These are phyloP conservation scores for Peromyscus leucopus DNA, from an alignment of 2,113 vertebrate species.

Conservation along the genomic window DNA sequence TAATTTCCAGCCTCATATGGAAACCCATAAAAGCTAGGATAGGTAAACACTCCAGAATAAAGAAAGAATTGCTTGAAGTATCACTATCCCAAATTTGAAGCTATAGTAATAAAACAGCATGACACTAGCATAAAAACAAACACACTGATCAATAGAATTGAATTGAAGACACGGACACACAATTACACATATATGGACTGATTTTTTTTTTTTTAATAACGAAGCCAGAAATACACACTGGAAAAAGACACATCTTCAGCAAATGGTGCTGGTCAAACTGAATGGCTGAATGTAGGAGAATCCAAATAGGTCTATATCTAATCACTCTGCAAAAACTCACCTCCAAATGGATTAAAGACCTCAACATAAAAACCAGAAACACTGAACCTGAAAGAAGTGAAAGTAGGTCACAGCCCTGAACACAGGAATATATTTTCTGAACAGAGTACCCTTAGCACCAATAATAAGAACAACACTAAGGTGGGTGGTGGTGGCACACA, in stretches of 20 bases:
- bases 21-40: background rate
- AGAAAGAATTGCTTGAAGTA: background rate
- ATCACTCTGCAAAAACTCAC: background rate
- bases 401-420: background rate
- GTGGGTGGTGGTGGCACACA: too few species aligned
- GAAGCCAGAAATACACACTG: too few species aligned
- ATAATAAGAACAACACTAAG: background rate
- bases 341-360: background rate
- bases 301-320: background rate
- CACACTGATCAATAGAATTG: too few species aligned
- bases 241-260: background rate
- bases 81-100: background rate
- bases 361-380: background rate
- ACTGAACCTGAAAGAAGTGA: background rate
- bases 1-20: background rate
- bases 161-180: too few species aligned
- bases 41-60: background rate
- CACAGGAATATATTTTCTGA: background rate
- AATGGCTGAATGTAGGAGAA: background rate
- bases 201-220: too few species aligned
- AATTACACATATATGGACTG: too few species aligned
- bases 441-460: background rate
- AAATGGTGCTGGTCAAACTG: background rate
- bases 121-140: too few species aligned
- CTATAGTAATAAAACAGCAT: too few species aligned